Percentiles rank a stretch among this genome's conserved stretches.
These are phyloP conservation scores for Daphoenositta chrysoptera DNA, from an alignment of 2,113 vertebrate genomes.

Conservation along the genomic window DNA sequence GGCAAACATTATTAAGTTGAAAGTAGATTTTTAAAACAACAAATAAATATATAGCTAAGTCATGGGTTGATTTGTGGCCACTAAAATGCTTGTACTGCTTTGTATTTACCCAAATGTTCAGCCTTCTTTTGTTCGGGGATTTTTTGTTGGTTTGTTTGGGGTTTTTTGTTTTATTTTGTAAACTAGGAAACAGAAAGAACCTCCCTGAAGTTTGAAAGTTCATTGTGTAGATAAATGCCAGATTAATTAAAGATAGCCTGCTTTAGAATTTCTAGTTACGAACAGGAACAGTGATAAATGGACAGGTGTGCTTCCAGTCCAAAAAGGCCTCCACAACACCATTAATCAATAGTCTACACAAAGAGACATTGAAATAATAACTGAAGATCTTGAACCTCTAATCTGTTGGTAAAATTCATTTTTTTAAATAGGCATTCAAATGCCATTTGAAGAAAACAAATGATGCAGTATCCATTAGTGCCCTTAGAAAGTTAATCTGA, in stretches of 20 bases:
- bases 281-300: background rate
- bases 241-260: background rate
- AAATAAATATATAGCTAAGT: background rate
- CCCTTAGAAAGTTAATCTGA: background rate
- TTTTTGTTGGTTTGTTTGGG: background rate
- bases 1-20: background rate
- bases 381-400: background rate
- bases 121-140: background rate
- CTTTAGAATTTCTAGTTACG: background rate
- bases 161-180: background rate
- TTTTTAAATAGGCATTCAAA: background rate
- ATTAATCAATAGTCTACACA: background rate
- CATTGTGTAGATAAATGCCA: background rate
- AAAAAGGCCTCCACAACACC: background rate
- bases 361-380: background rate
- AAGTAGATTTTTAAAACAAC: background rate
- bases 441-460: background rate
- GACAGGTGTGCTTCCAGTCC: background rate
- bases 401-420: background rate
- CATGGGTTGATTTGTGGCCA: background rate
- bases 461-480: background rate
- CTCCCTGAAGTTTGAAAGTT: background rate
- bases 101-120: background rate
- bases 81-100: background rate
- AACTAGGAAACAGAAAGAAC: background rate